Percentiles rank a stretch among this genome's conserved stretches.
These are phyloP conservation scores for Ceramica pisi DNA, from an alignment of 2,888 invertebrate genomes.

Conservation along the genomic window DNA sequence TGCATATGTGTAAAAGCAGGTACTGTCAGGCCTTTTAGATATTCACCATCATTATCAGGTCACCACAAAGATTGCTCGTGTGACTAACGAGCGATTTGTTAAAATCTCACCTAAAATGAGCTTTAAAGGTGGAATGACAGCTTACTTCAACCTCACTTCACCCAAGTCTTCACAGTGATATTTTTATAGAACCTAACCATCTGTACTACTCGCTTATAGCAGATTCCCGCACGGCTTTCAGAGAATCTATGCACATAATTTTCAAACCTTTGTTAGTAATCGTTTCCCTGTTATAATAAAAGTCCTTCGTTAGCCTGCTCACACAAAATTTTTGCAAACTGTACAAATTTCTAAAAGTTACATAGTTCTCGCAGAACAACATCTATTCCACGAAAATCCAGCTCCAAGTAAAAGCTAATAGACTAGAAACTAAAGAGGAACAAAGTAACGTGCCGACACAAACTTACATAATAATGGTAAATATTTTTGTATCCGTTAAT, in stretches of 20 bases:
- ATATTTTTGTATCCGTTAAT: constrained; percentile 78
- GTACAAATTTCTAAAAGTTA: constrained; percentile 34
- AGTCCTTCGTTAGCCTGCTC: not conserved
- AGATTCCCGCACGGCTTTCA: too few relatives aligned
- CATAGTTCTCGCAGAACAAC: constrained; percentile 28
- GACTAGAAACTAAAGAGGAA: constrained; percentile 29
- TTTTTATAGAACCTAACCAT: too few relatives aligned
- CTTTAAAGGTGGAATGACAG: not conserved
- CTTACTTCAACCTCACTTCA: not conserved
- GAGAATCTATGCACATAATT: not conserved
- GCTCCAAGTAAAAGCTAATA: constrained; percentile 30
- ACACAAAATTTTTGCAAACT: constrained; percentile 1
- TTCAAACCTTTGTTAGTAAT: not conserved
- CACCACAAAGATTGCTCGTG: not conserved
- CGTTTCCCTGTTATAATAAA: not conserved
- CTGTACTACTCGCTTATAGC: too few relatives aligned
- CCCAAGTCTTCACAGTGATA: too few relatives aligned
- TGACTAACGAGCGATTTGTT: not conserved
- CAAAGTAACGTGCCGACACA: constrained; percentile 45
- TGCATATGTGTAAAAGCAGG: not conserved
- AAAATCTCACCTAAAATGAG: not conserved
- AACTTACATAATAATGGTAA: constrained; percentile 65
- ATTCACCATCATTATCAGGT: not conserved
- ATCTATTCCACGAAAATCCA: constrained; percentile 36
- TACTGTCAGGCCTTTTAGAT: not conserved